phyloP scores from a whole-genome alignment of 2,113 vertebrate genomes.

The Heterotilapia buettikoferi region DNA sequence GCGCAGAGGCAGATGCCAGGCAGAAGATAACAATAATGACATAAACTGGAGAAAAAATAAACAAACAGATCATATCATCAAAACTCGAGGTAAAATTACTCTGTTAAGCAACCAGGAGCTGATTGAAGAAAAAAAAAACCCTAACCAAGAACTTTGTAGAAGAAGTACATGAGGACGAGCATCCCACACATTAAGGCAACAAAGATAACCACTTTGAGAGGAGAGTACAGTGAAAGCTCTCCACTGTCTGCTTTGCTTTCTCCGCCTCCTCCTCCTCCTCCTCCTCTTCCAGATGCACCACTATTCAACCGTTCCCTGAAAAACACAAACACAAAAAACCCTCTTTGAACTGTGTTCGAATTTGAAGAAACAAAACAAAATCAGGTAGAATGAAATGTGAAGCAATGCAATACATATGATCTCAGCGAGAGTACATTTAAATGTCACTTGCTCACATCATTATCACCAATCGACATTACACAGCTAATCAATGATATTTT shows the following conservation, averaged over 20 bases:
- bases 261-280: conserved; percentile 35
- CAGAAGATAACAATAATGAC: conserved; percentile 90
- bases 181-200: conserved; percentile 86
- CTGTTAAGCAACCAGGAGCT: background rate
- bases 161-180: conserved; percentile 93
- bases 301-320: conserved; percentile 75
- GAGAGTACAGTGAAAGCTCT: conserved; percentile 75
- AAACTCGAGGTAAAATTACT: background rate
- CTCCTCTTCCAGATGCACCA: background rate
- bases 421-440: background rate
- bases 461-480: background rate
- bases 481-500: background rate
- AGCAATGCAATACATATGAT: background rate
- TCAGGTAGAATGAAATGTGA: background rate
- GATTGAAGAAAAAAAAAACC: background rate
- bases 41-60: conserved; percentile 77
- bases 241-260: conserved; percentile 51
- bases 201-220: conserved; percentile 83
- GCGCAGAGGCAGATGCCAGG: conserved; percentile 83
- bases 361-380: background rate
- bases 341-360: background rate
- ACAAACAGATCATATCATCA: background rate
- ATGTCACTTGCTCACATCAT: background rate
- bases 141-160: conserved; percentile 91
- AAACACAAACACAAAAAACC: background rate